phyloP scores from a whole-genome alignment of 2,888 invertebrate species.

The Drosophila nr. perissopoda region DNA sequence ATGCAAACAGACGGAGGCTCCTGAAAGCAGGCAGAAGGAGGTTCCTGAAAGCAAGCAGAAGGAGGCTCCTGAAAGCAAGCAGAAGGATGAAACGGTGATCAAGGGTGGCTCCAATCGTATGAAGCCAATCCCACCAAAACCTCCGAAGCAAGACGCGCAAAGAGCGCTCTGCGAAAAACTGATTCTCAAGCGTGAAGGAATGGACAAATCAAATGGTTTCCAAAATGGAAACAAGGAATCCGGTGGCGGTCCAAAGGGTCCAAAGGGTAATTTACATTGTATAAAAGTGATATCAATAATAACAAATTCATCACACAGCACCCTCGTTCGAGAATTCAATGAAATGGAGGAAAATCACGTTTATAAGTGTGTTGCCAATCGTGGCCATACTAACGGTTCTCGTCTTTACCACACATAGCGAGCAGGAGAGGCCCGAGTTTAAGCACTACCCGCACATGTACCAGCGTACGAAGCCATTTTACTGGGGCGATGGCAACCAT shows the following conservation, averaged over 20 bases:
- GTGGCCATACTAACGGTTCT: conserved; percentile 36
- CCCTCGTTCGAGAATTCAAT: conserved; percentile 7
- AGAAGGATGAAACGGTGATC: conserved; percentile 19
- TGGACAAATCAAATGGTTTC: background rate
- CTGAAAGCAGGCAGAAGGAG: background rate
- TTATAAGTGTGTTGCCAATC: conserved; percentile 39
- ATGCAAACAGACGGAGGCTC: conserved; percentile 3
- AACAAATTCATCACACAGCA: conserved; percentile 6
- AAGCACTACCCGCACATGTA: conserved; percentile 50
- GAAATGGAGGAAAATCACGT: conserved; percentile 44
- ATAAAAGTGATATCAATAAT: background rate
- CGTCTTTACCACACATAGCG: conserved; percentile 34
- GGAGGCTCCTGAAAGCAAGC: background rate
- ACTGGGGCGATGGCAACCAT: conserved; percentile 55
- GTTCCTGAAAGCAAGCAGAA: background rate
- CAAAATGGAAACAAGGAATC: background rate
- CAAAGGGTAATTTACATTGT: background rate
- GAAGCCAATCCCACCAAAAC: background rate
- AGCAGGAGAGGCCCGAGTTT: conserved; percentile 56
- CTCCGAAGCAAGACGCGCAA: background rate
- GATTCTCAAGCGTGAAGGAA: conserved; percentile 10
- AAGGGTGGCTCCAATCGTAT: conserved; percentile 16
- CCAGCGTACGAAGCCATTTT: conserved; percentile 55
- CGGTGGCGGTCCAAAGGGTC: conserved; percentile 30
- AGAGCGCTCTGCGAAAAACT: conserved; percentile 30